Conservation (phyloP, 2,888 invertebrate genomes). For the Pachycephus smyrnensis region DNA sequence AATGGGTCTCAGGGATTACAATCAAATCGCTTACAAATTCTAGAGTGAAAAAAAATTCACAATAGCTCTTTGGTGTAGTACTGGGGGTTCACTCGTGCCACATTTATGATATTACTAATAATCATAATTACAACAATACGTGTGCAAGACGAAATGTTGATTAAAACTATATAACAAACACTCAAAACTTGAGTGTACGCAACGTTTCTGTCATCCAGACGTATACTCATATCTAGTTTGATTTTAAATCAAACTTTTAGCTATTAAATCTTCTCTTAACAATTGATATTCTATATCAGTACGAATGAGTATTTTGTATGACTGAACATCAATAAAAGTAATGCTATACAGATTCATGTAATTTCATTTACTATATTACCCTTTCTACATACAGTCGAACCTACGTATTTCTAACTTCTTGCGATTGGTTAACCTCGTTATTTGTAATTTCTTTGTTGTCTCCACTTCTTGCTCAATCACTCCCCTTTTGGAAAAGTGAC, state of each 20-base stretch:
- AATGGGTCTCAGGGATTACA: slow-evolving; percentile 46
- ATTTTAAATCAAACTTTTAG: slow-evolving; percentile 19
- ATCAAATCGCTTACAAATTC: slow-evolving; percentile 11
- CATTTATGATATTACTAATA: slow-evolving; percentile 36
- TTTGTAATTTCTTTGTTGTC: too few species aligned
- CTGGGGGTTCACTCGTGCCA: slow-evolving; percentile 49
- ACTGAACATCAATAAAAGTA: slow-evolving; percentile 57
- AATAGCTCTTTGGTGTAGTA: slow-evolving; percentile 40
- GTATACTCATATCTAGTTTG: slow-evolving; percentile 36
- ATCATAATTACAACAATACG: slow-evolving; percentile 44
- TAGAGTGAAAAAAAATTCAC: background rate
- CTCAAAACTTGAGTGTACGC: background rate
- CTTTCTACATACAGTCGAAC: too few species aligned
- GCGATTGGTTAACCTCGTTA: too few species aligned
- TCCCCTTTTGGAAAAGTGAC: too few species aligned
- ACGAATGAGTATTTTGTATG: slow-evolving; percentile 49
- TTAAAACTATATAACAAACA: background rate
- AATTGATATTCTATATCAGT: slow-evolving; percentile 44
- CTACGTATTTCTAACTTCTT: too few species aligned
- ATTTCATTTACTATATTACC: too few species aligned
- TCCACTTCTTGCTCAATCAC: too few species aligned
- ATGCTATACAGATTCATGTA: slow-evolving; percentile 31
- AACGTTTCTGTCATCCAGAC: slow-evolving; percentile 62
- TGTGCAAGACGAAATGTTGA: slow-evolving; percentile 60
- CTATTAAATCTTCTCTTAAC: slow-evolving; percentile 31